A percentile compares a stretch with the other conserved stretches of the same genome.
Conservation (phyloP, 2,888 invertebrate genomes). For the Carpatolechia fugitivella region DNA sequence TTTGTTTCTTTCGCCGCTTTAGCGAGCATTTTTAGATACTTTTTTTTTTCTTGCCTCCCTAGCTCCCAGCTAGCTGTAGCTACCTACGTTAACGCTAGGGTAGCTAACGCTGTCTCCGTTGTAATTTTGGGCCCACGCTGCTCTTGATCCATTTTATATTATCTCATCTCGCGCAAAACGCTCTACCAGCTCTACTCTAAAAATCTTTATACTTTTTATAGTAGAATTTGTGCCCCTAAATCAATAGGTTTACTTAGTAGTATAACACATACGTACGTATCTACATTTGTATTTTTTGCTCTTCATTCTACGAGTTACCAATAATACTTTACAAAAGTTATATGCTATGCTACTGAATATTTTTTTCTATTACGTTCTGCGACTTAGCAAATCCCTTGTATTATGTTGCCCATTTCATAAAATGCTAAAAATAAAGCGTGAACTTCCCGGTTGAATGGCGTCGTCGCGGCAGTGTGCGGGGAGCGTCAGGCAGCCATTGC, state of each 20-base stretch:
- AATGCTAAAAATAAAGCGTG: slow-evolving; percentile 75
- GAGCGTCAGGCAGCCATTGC: slow-evolving; percentile 75
- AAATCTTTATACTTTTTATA: too few species aligned
- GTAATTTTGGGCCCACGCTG: slow-evolving; percentile 26
- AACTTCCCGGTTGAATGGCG: slow-evolving; percentile 80
- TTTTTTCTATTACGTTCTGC: too few species aligned
- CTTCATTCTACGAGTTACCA: too few species aligned
- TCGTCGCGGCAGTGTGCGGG: slow-evolving; percentile 60
- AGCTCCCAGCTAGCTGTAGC: neutral
- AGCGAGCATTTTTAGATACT: slow-evolving; percentile 30
- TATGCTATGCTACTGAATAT: too few species aligned
- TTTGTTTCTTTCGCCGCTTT: slow-evolving; percentile 29
- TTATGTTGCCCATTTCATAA: slow-evolving; percentile 43
- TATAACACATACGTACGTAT: too few species aligned
- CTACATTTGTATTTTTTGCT: too few species aligned
- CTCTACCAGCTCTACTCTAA: neutral
- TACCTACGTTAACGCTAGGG: too few species aligned
- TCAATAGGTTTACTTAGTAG: too few species aligned
- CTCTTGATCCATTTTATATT: slow-evolving; percentile 21
- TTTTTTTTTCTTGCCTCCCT: slow-evolving; percentile 1
- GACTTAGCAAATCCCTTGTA: too few species aligned
- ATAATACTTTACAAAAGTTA: too few species aligned
- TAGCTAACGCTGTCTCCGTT: slow-evolving; percentile 13
- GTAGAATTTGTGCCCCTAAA: too few species aligned
- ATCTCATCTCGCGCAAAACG: slow-evolving; percentile 31